Percentiles rank a stretch among this genome's conserved stretches.
Evolutionary conservation across 1,140 invertebrate genomes (phyloP).

Genomic region (Macrobrachium nipponense): DNA sequence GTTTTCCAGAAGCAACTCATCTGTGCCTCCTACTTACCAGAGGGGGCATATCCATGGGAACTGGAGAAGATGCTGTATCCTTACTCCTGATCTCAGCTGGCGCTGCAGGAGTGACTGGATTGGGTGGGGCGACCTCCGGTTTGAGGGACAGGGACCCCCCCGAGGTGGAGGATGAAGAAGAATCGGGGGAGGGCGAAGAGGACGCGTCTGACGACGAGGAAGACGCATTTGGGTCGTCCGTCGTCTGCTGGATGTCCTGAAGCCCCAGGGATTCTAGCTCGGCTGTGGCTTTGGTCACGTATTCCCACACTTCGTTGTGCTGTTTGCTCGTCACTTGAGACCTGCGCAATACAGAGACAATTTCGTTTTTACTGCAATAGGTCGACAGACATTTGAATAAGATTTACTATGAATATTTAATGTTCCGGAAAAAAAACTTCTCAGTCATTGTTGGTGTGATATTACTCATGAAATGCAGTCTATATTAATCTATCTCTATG

Average conservation of each 20-base stretch:
- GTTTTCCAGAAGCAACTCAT: too few relatives aligned
- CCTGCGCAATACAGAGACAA: background rate
- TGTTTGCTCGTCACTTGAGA: conserved; percentile 49
- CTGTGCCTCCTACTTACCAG: conserved; percentile 1
- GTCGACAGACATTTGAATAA: too few relatives aligned
- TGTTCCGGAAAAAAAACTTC: too few relatives aligned
- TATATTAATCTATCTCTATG: too few relatives aligned
- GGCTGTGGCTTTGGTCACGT: conserved; percentile 27
- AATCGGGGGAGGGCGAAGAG: background rate
- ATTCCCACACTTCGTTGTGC: conserved; percentile 33
- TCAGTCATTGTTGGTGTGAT: too few relatives aligned
- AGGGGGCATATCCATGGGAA: conserved; percentile 1
- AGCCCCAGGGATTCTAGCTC: background rate
- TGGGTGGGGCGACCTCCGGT: background rate
- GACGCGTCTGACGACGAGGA: too few relatives aligned
- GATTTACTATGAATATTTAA: too few relatives aligned
- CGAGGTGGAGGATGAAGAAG: background rate
- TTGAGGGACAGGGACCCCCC: background rate
- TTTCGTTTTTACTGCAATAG: too few relatives aligned
- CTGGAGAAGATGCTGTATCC: background rate
- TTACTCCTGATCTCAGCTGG: background rate
- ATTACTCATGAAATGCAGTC: too few relatives aligned
- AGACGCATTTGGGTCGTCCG: too few relatives aligned
- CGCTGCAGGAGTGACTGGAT: background rate
- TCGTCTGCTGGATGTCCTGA: too few relatives aligned